Percentiles rank a stretch among this genome's conserved stretches.
Evolutionary conservation across 1,140 invertebrate species (phyloP).

Genomic region (Lerema accius): DNA sequence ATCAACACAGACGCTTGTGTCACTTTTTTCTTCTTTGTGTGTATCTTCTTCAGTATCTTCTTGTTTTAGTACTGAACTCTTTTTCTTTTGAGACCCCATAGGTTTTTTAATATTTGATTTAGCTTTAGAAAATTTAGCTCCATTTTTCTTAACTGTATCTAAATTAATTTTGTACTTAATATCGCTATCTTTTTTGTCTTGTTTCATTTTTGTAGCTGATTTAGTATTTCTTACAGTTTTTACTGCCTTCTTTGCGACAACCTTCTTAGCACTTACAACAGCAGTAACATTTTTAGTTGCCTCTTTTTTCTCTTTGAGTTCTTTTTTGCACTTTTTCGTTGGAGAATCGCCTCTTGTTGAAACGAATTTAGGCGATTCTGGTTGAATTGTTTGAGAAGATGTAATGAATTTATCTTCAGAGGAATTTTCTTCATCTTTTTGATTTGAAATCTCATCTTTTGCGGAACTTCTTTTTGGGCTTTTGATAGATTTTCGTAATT

Average conservation of each 20-base stretch:
- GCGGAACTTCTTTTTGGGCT: slow-evolving; percentile 54
- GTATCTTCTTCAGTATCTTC: slow-evolving; percentile 34
- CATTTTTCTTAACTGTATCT: slow-evolving; percentile 57
- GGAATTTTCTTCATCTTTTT: slow-evolving; percentile 49
- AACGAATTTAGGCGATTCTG: slow-evolving; percentile 48
- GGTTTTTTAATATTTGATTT: slow-evolving; percentile 62
- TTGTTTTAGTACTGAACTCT: slow-evolving; percentile 17
- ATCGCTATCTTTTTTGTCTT: slow-evolving; percentile 49
- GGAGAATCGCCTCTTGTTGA: slow-evolving; percentile 55
- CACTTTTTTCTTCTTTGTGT: slow-evolving; percentile 37
- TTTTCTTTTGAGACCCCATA: slow-evolving; percentile 53
- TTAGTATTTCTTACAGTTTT: slow-evolving; percentile 53
- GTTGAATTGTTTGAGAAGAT: slow-evolving; percentile 47
- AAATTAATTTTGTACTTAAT: slow-evolving; percentile 73
- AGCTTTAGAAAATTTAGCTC: slow-evolving; percentile 57
- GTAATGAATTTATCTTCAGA: slow-evolving; percentile 51
- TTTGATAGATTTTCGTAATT: slow-evolving; percentile 58
- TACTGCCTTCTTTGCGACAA: slow-evolving; percentile 53
- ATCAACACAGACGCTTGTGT: slow-evolving; percentile 26
- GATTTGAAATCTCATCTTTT: slow-evolving; percentile 50
- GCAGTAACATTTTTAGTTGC: slow-evolving; percentile 52
- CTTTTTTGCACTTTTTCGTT: slow-evolving; percentile 68
- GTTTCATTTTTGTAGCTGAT: slow-evolving; percentile 45
- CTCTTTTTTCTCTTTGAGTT: slow-evolving; percentile 68
- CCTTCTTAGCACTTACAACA: slow-evolving; percentile 49